Base-by-base conservation (phyloP, 2,888 invertebrate genomes). In the Philereme vetulata region DNA sequence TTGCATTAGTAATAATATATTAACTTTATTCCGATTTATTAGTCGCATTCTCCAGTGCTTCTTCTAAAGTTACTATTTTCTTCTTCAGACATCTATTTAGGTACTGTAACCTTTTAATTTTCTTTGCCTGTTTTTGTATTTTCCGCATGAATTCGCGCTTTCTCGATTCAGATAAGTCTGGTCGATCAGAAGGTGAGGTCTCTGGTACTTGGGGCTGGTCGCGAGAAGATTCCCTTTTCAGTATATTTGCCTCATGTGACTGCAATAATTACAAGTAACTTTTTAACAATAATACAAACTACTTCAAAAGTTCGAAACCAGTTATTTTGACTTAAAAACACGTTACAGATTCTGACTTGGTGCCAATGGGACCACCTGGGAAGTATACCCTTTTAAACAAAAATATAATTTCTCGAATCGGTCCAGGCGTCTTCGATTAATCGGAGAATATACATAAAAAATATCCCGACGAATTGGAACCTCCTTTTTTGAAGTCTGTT, bases 91-190 rank as follows among this genome's bases (percentile, higher is more conserved):
- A 11, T 44, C 55, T 11, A 11, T 57, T 60, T 6, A 62, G 55
- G 21, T 58, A 52, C 32, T 62, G 51, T 35, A 62, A 49, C 11
- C 58, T 54, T 48, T 62, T 62, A 6, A 62, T 62, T 55, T 58
- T 62, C 46, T 62, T 62, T 10, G 62, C 38, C 48, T 62, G 62
- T 45, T 49, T 62, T 38, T 62, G 58, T 55, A 62, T 62, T 62
- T 62, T 62, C 33, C 46, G 52, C n/a, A 49, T 51, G 5, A 62
- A 59, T 33, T 62, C 62, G n/a, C 48, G 48, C 11, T 58, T 62
- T 10, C 49, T 55, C 5, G 55, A 40, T 40, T 62, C 62, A 51
- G 62, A 52, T 45, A 62, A 21, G 47, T 58, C 54, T 9, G 44
- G 40, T 4, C 21, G 47, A 1, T 55, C 51, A 33, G 45, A 45